Base-by-base conservation (phyloP, 2,888 invertebrate species). In the Catocala fraxini region DNA sequence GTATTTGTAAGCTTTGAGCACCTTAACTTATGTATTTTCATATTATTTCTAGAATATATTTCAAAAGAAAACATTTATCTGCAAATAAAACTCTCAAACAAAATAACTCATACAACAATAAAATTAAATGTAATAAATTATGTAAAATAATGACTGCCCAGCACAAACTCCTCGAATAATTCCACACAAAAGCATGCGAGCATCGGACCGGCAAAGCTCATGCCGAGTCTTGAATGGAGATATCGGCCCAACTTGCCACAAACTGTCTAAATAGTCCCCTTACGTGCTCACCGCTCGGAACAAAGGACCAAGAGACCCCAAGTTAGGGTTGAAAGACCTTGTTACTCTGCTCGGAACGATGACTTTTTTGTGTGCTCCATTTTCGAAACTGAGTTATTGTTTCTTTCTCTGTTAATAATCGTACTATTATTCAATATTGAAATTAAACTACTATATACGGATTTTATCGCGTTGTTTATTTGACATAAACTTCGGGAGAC, bases 261-360 rank as follows among this genome's bases (percentile, higher is more conserved):
- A 77, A 70, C 70, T 67, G 69, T 70, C 68, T 42, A 58, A 71
- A 70, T 63, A 56, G 60, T 65, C 69, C 70, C 69, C 63, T 71
- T 71, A 75, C 59, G 62, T 72, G 73, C 61, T 70, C 68, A 73
- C 62, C 65, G 67, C 58, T 65, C 53, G 63, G 67, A 72, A 79
- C 68, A 71, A 78, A 65, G 71, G 61, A 35, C 63, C 59, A 51
- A 59, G 43, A 67, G 66, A 65, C 63, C 72, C 68, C 73, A 53
- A 68, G 58, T 63, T 63, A 65, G 68, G 73, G 70, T 60, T 67
- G 52, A 51, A 49, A 51, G 63, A 59, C 69, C 71, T 71, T 61
- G 67, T 73, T 75, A 71, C 35, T 39, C 9, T 39, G 35, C 35
- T 39, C 35, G 35, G 7, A 39, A 39, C 35, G 35, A 9, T 39